Evolutionary conservation across 2,113 vertebrate genomes (phyloP).

Genomic region (Dipodomys merriami): DNA sequence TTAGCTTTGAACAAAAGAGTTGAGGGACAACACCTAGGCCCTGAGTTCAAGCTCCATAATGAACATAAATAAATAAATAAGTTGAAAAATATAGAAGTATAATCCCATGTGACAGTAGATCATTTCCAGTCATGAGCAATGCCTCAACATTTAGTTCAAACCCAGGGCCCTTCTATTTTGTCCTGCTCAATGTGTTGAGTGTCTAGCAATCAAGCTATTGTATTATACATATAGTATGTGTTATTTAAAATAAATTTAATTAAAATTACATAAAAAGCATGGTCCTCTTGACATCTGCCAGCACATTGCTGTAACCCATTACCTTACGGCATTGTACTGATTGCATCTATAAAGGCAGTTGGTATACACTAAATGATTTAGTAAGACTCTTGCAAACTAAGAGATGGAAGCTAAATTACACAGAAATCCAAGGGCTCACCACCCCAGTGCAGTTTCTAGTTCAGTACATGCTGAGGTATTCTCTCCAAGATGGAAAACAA

Average conservation of each 20-base stretch:
- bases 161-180: background rate
- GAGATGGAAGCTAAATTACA: background rate
- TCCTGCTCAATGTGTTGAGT: background rate
- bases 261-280: background rate
- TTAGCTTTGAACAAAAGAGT: too few relatives aligned
- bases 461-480: background rate
- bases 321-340: background rate
- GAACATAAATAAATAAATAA: too few relatives aligned
- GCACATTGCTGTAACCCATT: background rate
- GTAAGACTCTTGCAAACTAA: background rate
- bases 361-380: background rate
- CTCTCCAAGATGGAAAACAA: background rate
- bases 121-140: background rate
- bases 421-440: background rate
- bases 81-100: background rate
- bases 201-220: background rate
- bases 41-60: too few relatives aligned
- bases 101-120: background rate
- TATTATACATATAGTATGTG: background rate
- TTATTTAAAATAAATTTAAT: background rate
- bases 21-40: too few relatives aligned
- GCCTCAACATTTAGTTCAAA: background rate
- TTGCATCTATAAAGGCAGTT: conserved; percentile 9
- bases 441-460: background rate
- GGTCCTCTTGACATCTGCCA: background rate